Evolutionary conservation across 2,888 invertebrate genomes (phyloP).

Genomic region (Zeuzera pyrina): DNA sequence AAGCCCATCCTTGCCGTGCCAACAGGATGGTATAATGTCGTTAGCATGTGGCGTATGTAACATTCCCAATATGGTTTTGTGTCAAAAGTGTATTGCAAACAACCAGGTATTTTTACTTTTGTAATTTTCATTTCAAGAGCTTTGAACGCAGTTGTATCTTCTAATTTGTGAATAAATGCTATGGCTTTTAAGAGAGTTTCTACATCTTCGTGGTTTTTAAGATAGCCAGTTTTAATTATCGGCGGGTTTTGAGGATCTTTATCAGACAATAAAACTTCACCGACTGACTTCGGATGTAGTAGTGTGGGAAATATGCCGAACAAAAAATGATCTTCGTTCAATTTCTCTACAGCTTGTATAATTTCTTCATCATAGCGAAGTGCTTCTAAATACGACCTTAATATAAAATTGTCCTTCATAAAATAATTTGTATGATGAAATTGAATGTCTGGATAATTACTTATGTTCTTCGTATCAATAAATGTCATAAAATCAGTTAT

Average conservation of each 20-base stretch:
- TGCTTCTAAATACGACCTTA: slow-evolving; percentile 24
- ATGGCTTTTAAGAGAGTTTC: slow-evolving; percentile 49
- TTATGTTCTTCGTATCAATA: slow-evolving; percentile 48
- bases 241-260: slow-evolving; percentile 69
- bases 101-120: slow-evolving; percentile 35
- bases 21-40: slow-evolving; percentile 77
- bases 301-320: slow-evolving; percentile 46
- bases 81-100: slow-evolving; percentile 29
- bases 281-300: slow-evolving; percentile 65
- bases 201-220: slow-evolving; percentile 69
- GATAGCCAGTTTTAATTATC: slow-evolving; percentile 74
- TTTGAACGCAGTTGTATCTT: slow-evolving; percentile 45
- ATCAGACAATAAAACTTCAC: slow-evolving; percentile 66
- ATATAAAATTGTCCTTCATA: slow-evolving; percentile 26
- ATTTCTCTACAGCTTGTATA: slow-evolving; percentile 22
- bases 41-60: slow-evolving; percentile 63
- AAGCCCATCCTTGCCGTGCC: slow-evolving; percentile 81
- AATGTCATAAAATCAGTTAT: slow-evolving; percentile 64
- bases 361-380: slow-evolving; percentile 34
- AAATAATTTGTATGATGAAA: slow-evolving; percentile 42
- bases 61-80: slow-evolving; percentile 71
- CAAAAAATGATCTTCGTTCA: slow-evolving; percentile 35
- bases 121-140: slow-evolving; percentile 36
- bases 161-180: slow-evolving; percentile 37
- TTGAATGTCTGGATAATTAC: slow-evolving; percentile 65